Evolutionary conservation across 2,113 vertebrate genomes (phyloP).

Genomic region (Rhinopithecus roxellana): DNA sequence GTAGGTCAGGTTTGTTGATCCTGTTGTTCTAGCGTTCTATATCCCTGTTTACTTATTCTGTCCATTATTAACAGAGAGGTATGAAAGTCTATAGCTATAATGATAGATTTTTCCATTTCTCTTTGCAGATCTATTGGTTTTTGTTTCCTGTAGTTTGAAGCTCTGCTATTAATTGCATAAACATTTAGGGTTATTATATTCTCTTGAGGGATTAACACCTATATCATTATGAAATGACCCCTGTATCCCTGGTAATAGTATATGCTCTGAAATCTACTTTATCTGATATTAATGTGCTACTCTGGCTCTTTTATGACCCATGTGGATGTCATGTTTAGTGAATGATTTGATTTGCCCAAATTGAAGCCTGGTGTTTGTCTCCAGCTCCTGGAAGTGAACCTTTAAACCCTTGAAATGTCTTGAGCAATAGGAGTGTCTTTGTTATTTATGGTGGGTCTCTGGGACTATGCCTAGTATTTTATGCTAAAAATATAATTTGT

Average conservation of each 20-base stretch:
- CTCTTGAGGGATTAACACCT: neutral
- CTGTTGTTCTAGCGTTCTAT: neutral
- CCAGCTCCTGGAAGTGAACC: neutral
- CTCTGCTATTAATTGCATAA: neutral
- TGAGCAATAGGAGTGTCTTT: neutral
- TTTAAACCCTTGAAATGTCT: neutral
- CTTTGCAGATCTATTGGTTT: neutral
- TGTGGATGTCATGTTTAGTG: neutral
- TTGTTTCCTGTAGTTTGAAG: neutral
- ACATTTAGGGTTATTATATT: neutral
- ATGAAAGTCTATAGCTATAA: neutral
- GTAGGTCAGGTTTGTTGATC: accelerated
- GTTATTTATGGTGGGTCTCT: neutral
- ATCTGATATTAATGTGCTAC: neutral
- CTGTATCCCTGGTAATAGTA: neutral
- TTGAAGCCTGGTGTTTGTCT: neutral
- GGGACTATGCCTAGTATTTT: neutral
- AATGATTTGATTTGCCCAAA: neutral
- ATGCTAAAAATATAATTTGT: neutral
- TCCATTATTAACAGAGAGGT: neutral
- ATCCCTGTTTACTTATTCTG: neutral
- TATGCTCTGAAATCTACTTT: neutral
- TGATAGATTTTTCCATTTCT: neutral
- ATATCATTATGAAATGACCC: neutral
- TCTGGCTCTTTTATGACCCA: neutral